Conservation (phyloP, 2,797 vertebrate species). For the Rhinoraja longicauda region DNA sequence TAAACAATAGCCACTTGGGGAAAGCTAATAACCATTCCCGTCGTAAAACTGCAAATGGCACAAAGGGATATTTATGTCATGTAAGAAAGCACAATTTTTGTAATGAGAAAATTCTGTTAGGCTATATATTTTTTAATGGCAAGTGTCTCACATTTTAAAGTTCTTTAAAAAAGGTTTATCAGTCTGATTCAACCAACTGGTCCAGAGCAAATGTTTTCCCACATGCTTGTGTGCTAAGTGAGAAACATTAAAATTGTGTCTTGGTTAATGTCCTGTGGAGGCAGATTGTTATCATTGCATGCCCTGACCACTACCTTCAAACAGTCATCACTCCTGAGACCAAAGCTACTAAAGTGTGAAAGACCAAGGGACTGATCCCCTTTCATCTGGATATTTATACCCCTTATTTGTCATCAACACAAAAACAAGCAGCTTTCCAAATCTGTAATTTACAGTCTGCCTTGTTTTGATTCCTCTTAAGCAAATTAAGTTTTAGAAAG, state of each 20-base stretch:
- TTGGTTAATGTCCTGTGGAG: constrained; percentile 11
- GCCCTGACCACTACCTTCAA: constrained; percentile 28
- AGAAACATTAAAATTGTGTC: background rate
- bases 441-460: background rate
- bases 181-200: background rate
- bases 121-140: background rate
- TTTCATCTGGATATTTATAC: constrained; percentile 27
- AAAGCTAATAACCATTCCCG: background rate
- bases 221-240: background rate
- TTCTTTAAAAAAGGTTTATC: background rate
- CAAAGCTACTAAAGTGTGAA: constrained; percentile 31
- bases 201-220: background rate
- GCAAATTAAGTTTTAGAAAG: constrained; percentile 9
- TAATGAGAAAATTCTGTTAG: background rate
- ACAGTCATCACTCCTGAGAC: constrained; percentile 11
- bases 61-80: background rate
- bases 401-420: constrained; percentile 25
- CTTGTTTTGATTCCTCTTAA: constrained; percentile 11
- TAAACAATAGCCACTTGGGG: background rate
- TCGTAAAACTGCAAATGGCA: background rate
- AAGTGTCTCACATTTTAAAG: background rate
- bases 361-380: background rate
- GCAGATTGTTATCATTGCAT: constrained; percentile 24
- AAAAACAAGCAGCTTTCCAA: constrained; percentile 20
- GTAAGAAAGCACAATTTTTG: background rate